Conservation (phyloP, 2,888 invertebrate species). For the Holacanthella duospinosa region DNA sequence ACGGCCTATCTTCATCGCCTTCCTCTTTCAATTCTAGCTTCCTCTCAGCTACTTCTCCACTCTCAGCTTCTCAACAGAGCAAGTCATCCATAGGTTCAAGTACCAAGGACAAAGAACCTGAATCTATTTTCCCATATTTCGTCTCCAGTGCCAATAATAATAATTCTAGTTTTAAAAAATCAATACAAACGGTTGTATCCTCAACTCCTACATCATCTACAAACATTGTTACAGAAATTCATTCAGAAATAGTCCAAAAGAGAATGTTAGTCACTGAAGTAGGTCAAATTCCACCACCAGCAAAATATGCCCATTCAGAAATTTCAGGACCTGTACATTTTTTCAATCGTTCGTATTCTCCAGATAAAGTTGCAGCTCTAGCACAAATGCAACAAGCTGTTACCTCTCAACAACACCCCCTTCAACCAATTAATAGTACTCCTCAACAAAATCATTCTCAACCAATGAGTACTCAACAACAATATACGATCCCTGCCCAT, state of each 20-base stretch:
- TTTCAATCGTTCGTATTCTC: constrained; percentile 14
- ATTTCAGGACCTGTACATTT: background rate
- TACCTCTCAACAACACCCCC: no score
- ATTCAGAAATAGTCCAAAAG: background rate
- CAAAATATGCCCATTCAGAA: background rate
- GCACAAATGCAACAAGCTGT: no score
- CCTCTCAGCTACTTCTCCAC: constrained; percentile 9
- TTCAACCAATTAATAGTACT: no score
- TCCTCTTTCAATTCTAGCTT: constrained; percentile 13
- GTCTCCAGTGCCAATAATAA: background rate
- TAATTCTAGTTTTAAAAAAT: background rate
- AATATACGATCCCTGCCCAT: constrained; percentile 15
- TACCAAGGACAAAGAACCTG: background rate
- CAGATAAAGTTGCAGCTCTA: constrained; percentile 9
- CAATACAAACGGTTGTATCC: background rate
- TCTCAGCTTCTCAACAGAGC: background rate
- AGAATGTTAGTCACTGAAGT: background rate
- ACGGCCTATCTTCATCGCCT: constrained; percentile 10
- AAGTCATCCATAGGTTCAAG: background rate
- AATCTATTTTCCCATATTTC: background rate
- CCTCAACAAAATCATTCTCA: background rate
- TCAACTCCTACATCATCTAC: background rate
- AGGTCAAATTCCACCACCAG: background rate
- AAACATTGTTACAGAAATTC: background rate
- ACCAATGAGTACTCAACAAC: background rate